Base-by-base conservation (phyloP, 2,797 vertebrate genomes). In the Anabacerthia variegaticeps region DNA sequence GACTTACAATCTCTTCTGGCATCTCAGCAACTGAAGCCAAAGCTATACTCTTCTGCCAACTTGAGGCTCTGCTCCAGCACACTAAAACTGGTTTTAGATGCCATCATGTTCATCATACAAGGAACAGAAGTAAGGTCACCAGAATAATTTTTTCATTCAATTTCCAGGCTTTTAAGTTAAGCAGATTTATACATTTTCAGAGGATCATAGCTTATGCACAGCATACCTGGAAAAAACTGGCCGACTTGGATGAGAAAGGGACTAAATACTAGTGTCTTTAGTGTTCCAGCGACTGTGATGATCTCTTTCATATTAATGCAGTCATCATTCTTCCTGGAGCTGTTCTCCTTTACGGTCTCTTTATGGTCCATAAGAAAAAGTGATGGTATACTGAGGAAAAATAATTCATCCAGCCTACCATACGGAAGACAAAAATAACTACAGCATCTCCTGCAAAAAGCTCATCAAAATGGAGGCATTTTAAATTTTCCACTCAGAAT, bases 1-100 rank as follows among this genome's bases (percentile, higher is more conserved):
- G 95, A 91, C 92, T 95, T 96, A 73, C 85, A 95, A 96, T 96
- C 89, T 96, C 86, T 96, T 95, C 87, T 96, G 95, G 91, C 93
- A 95, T 93, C 85, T 94, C 89, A 86, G 87, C 90, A 78, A 72
- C 58, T 63, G 92, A 89, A 95, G 85, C 76, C 90, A 94, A 96
- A 93, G 74, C 88, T 58, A 18, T 93, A 71, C 58, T 90, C 76
- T 87, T 94, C 82, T 96, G 92, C 92, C 89, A 95, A 61, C 88
- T 95, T 93, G 84, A 91, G 94, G 91, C 88, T 92, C 63, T 71
- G 73, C 94, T 96, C 92, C 96, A 96, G 73, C 26, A 1, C 81
- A 85, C 88, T 92, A 87, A 93, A 95, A 92, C 88, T 73, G 58
- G 84, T 30, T 93, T 88, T 92, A 93, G 95, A 96, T 96, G 95